Conservation (phyloP, 2,113 vertebrate genomes). For the Hyla sarda region DNA sequence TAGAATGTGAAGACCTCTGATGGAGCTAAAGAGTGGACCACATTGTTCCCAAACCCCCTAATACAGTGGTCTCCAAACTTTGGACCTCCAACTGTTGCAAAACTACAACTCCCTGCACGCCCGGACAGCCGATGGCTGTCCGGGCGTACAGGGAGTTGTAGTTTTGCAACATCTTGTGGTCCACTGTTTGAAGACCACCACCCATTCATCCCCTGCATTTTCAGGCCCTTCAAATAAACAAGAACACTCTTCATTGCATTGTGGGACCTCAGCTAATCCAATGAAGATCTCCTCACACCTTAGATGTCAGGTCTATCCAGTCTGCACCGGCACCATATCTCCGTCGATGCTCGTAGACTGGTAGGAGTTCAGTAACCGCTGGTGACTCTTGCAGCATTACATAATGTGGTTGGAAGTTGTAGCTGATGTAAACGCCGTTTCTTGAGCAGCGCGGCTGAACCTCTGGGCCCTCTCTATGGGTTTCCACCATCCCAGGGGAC, state of each 20-base stretch:
- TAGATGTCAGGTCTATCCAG: neutral
- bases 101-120: no score
- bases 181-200: no score
- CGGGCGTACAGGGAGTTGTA: no score
- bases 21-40: no score
- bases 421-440: constrained; percentile 3
- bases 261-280: neutral
- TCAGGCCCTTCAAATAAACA: neutral
- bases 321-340: neutral
- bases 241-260: no score
- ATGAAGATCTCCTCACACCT: neutral
- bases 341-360: neutral
- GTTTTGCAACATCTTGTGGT: no score
- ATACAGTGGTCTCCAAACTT: no score
- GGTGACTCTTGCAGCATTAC: constrained; percentile 7
- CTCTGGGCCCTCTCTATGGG: neutral
- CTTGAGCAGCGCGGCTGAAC: neutral
- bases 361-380: neutral
- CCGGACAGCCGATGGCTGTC: no score
- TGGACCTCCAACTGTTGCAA: no score
- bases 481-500: constrained; percentile 8
- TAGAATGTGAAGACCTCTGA: no score
- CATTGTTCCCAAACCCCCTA: no score
- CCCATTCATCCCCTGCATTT: neutral
- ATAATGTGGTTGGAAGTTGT: constrained; percentile 1